Base-by-base conservation (phyloP, 2,888 invertebrate species). In the Coremacera marginata region DNA sequence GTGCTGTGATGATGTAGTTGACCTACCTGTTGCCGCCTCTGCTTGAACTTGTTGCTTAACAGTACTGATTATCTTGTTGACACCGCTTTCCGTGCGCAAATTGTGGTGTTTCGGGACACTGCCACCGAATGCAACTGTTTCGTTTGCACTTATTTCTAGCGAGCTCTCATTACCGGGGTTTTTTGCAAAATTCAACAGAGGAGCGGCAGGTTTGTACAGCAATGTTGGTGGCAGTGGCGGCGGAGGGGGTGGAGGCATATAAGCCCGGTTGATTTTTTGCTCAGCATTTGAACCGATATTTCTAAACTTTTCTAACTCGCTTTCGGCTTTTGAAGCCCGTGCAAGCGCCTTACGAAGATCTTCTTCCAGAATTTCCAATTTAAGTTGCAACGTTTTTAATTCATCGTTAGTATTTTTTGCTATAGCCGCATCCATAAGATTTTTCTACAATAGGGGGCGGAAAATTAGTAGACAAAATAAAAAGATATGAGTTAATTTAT, bases 311-410 rank as follows among this genome's bases (percentile, higher is more conserved):
- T 89, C 85, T 77, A 89, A 86, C 74, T 89, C 88, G 78, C 87
- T 87, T 85, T 92, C 92, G 70, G 92, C 92, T 65, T 88, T 87
- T 81, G 91, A 90, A 51, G 92, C 92, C 76, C 91, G 89, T 76
- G 90, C 87, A 68, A 89, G 82, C 9, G 91, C 90, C 80, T 90
- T 88, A 60, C 90, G 89, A 77, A 92, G 85, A 80, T 92, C 91
- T 52, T 90, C 91, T 84, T 92, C 92, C 7, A 91, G 89, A 70
- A 92, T 87, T 82, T 91, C 91, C 79, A 92, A 85, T 86, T 91
- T 91, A 82, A 92, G 90, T 84, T 92, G 91, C 79, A 92, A 89
- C 77, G 91, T 89, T 85, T 92, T 91, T 83, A 91, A 89, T 86
- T 91, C 91, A 71, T 91, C 90, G 85, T 88, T 89, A 88, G 88